Evolutionary conservation across 2,888 invertebrate species (phyloP).

Genomic region (Leptopilina syphax): DNA sequence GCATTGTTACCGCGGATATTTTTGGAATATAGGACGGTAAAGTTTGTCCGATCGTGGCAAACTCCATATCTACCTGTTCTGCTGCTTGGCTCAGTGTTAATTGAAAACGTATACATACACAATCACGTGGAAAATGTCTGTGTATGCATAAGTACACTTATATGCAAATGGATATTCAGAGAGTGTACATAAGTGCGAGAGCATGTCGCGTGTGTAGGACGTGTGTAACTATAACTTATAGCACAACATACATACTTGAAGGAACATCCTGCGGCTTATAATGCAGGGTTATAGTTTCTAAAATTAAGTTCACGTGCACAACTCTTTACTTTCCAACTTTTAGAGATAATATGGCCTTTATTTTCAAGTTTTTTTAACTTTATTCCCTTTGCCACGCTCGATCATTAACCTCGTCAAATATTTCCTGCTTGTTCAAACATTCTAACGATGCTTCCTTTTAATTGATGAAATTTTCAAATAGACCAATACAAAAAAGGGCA

Average conservation of each 20-base stretch:
- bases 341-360: not conserved
- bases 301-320: not conserved
- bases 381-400: not conserved
- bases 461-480: too few relatives aligned
- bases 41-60: conserved; percentile 38
- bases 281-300: conserved; percentile 6
- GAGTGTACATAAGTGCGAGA: conserved; percentile 3
- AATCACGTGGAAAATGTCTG: not conserved
- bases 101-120: not conserved
- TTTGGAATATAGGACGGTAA: conserved; percentile 28
- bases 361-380: not conserved
- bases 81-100: conserved; percentile 2
- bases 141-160: not conserved
- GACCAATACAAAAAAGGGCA: too few relatives aligned
- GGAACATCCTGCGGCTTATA: conserved; percentile 19
- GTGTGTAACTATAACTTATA: conserved; percentile 25
- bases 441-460: too few relatives aligned
- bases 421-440: too few relatives aligned
- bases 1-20: conserved; percentile 35
- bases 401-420: not conserved
- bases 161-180: conserved; percentile 7
- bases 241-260: conserved; percentile 3
- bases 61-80: conserved; percentile 31
- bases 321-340: not conserved
- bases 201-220: conserved; percentile 15